phyloP scores from a whole-genome alignment of 1,140 invertebrate species.

The Euglossa dilemma region DNA sequence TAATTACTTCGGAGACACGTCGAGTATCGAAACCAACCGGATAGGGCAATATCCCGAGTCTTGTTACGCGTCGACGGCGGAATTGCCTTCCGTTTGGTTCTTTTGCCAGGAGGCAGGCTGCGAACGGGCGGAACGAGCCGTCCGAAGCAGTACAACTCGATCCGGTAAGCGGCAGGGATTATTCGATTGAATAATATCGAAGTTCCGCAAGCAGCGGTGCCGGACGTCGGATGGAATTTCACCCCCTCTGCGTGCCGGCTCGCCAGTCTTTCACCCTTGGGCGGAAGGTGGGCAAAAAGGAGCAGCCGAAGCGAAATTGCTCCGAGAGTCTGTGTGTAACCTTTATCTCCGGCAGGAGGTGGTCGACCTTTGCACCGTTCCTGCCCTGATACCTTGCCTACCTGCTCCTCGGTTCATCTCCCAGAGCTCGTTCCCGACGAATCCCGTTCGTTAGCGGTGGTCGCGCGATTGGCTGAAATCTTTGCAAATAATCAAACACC shows the following conservation, averaged over 20 bases:
- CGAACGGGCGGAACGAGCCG: not conserved
- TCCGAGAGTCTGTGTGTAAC: conserved; percentile 36
- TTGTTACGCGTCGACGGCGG: conserved; percentile 21
- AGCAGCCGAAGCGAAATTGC: conserved; percentile 25
- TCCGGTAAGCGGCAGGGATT: conserved; percentile 37
- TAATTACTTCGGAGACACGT: conserved; percentile 16
- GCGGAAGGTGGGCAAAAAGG: conserved; percentile 24
- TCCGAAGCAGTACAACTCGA: not conserved
- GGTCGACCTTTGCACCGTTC: conserved; percentile 29
- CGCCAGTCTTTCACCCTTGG: conserved; percentile 2
- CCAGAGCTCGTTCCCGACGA: not conserved
- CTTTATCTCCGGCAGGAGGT: conserved; percentile 12
- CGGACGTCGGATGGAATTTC: conserved; percentile 23
- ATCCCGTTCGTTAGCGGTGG: conserved; percentile 25
- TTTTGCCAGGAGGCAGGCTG: not conserved
- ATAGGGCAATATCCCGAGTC: conserved; percentile 18
- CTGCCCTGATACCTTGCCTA: not conserved
- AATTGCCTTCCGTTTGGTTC: conserved; percentile 20
- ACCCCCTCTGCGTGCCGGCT: not conserved
- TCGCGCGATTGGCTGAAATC: not conserved
- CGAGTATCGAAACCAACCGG: not conserved
- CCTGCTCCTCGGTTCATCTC: not conserved
- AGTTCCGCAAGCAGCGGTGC: conserved; percentile 43
- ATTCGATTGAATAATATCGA: conserved; percentile 62
- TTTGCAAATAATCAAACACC: conserved; percentile 47